phyloP scores from a whole-genome alignment of 1,140 invertebrate species.

The Drosophila parabipectinata region DNA sequence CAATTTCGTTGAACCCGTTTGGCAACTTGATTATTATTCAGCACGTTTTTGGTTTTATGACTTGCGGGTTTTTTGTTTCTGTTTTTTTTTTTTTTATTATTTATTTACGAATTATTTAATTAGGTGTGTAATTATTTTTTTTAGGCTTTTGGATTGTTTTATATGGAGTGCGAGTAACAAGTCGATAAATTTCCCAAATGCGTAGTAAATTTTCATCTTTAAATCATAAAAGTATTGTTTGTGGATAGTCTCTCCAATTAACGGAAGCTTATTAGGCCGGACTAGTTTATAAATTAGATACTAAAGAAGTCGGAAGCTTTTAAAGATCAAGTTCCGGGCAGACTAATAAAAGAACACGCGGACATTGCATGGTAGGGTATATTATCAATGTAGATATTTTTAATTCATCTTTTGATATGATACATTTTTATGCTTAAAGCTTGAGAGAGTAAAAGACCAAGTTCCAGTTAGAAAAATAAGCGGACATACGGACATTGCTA shows the following conservation, averaged over 20 bases:
- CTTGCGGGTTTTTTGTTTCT: not conserved
- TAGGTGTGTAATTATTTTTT: not conserved
- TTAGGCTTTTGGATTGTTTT: not conserved
- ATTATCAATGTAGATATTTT: too few relatives aligned
- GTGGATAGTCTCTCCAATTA: not conserved
- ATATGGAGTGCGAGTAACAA: not conserved
- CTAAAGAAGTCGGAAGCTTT: too few relatives aligned
- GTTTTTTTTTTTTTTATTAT: not conserved
- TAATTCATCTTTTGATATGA: too few relatives aligned
- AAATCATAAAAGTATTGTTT: not conserved
- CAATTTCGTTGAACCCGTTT: conserved; percentile 20
- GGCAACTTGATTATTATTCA: conserved; percentile 8
- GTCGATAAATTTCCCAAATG: not conserved
- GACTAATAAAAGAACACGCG: too few relatives aligned
- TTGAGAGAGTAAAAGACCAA: too few relatives aligned
- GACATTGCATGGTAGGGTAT: too few relatives aligned
- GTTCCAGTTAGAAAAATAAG: too few relatives aligned
- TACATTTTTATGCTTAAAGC: too few relatives aligned
- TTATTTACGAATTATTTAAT: not conserved
- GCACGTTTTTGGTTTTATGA: not conserved
- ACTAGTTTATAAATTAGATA: too few relatives aligned
- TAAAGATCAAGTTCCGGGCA: too few relatives aligned
- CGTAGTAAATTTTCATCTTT: not conserved
- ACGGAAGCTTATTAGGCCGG: too few relatives aligned
- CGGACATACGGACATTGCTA: too few relatives aligned